Conservation (phyloP, 2,888 invertebrate genomes). For the Dicranocentrus wangi region DNA sequence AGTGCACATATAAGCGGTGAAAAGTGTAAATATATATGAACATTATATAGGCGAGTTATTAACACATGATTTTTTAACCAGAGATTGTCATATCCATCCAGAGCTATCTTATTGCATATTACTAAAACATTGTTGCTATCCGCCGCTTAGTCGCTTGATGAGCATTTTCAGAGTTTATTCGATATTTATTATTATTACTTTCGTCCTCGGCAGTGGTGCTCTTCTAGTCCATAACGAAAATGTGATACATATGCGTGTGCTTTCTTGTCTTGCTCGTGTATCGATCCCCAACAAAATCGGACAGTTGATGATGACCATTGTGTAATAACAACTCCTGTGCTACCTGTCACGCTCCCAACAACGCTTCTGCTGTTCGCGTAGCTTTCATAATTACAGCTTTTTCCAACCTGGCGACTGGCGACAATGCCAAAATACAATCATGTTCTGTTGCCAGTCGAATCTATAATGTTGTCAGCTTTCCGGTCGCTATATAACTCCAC, state of each 20-base stretch:
- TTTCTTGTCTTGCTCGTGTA: background rate
- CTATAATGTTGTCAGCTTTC: no score
- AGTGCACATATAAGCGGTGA: no score
- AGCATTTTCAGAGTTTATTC: background rate
- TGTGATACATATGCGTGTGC: background rate
- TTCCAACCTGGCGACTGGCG: no score
- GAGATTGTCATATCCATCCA: no score
- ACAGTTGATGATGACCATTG: constrained; percentile 17
- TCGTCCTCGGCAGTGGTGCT: background rate
- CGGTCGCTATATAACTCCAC: no score
- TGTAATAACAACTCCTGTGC: no score
- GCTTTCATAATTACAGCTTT: no score
- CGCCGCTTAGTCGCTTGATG: background rate
- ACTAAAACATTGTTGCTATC: background rate
- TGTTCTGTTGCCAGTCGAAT: no score
- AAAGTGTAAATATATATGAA: constrained; percentile 4
- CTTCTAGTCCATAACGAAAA: background rate
- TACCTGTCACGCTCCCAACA: no score
- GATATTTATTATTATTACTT: background rate
- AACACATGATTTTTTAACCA: constrained; percentile 5
- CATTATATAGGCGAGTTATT: constrained; percentile 1
- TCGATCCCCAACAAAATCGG: constrained; percentile 13
- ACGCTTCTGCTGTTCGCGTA: no score
- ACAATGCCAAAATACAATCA: no score
- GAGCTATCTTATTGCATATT: background rate